Base-by-base conservation (phyloP, 2,888 invertebrate species). In the Megalurothrips usitatus region DNA sequence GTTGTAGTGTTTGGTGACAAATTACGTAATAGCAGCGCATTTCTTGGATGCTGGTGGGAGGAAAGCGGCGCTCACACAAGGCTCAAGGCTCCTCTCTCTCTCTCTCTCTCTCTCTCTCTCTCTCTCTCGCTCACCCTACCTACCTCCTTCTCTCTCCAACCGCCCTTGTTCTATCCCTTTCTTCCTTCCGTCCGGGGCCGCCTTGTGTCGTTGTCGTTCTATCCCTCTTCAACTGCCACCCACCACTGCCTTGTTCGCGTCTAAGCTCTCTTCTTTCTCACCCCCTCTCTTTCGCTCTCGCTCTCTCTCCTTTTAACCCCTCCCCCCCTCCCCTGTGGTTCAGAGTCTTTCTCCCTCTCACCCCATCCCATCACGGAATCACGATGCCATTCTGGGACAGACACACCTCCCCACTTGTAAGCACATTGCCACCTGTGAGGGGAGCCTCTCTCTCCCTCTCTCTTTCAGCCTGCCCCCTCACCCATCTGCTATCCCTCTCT, bases 21-120 rank as follows among this genome's bases (percentile, higher is more conserved):
- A 75, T 75, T 26, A 26, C 68, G 68, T 23, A 75, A 75, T 75
- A 75, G 26, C 68, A 26, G 68, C 58, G 68, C 68, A 58, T 58
- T 75, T 26, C 68, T 75, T 75, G 68, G 68, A 75, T 23, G 26
- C 68, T 43, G 68, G 68, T 26, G 26, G 23, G 34, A 43, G 34
- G 34, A 43, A 43, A 43, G 34, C 34, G 34, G 34, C 34, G 34
- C 34, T 43, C 34, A 43, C 34, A 43, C 34, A 43, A 43, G 34
- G 34, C 34, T 2, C 34, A 2, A n/a, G 34, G 34, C 34, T 43
- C 34, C 3, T 43, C 34, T 43, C 34, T 6, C 34, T 6, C 34
- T 6, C 58, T 14, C 17, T 1, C 58, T 14, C 17, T 2, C 58
- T 14, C 58, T 52, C 52, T n/a, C 58, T 6, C 68, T 10, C 68